Evolutionary conservation across 1,140 invertebrate genomes (phyloP), one percentile per base, ranked within the genome.

Genomic region (Cepaea nemoralis): DNA sequence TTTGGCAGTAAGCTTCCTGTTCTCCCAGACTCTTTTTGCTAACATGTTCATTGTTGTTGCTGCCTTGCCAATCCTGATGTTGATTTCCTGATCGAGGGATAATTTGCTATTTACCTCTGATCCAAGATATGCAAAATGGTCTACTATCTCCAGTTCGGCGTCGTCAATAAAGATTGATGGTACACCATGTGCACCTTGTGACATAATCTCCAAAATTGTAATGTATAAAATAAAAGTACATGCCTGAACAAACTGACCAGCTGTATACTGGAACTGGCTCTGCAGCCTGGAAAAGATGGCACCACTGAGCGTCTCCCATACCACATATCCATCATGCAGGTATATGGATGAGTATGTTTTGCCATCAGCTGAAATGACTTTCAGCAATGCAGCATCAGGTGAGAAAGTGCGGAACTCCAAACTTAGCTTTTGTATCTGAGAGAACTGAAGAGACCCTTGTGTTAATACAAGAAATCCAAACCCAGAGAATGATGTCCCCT

Each of bases 401-500:
- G 37, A 69, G 39, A 45, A 69, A 1, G 77, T 69, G 1, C 77
- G 59, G 24, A 69, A 69, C 33, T 78, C 77, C 12, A 78, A 48
- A 33, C 33, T 48, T 10, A 78, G 12, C 22, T 69, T 37, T 35
- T 5, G 42, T 24, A 69, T 67, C 31, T 78, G 33, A 69, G 59
- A 69, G n/a, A 78, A 69, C 37, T n/a, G 27, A 6, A 78, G 10
- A 33, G 77, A 24, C 16, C 59, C n/a, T 3, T 39, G 24, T 45
- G 77, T 33, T 5, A 78, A 19, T 33, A 45, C 63, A 22, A 48
- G 24, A 40, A 69, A 78, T 35, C 77, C 66, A 42, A 67, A 69
- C n/a, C 77, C 77, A n/a, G 50, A 45, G 63, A 78, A 78, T 40
- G 77, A 78, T 14, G 24, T 69, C 35, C 77, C 77, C 33, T 59